Conservation (phyloP, 2,113 vertebrate genomes). For the Trematomus loennbergii region DNA sequence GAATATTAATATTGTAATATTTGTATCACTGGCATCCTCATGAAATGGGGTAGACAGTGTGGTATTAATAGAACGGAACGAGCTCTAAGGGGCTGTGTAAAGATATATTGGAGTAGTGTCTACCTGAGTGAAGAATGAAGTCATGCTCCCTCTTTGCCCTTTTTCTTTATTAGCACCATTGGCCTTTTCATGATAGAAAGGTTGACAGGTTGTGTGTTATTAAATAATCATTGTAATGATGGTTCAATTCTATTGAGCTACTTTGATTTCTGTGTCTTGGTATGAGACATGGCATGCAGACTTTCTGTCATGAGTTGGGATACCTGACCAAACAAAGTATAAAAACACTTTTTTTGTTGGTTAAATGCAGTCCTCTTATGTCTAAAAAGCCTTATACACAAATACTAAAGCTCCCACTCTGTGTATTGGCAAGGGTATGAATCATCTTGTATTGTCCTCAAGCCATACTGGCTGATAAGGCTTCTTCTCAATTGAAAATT, state of each 20-base stretch:
- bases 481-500: constrained; percentile 16
- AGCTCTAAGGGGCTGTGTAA: background rate
- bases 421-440: constrained; percentile 26
- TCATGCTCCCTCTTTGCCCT: too few species aligned
- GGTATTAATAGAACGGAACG: background rate
- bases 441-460: constrained; percentile 40
- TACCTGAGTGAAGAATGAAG: too few species aligned
- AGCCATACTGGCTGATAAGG: constrained; percentile 30
- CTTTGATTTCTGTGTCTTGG: background rate
- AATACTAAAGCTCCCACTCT: constrained; percentile 9
- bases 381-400: background rate
- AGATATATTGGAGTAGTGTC: too few species aligned
- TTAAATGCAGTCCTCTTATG: background rate
- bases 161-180: too few species aligned
- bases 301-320: background rate
- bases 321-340: background rate
- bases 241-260: background rate
- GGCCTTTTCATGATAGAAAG: background rate
- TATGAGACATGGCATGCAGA: background rate
- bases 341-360: background rate
- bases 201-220: background rate
- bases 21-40: background rate
- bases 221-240: background rate
- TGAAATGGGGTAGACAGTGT: background rate
- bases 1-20: background rate